Conservation (phyloP, 2,113 vertebrate species). For the Mola mola region DNA sequence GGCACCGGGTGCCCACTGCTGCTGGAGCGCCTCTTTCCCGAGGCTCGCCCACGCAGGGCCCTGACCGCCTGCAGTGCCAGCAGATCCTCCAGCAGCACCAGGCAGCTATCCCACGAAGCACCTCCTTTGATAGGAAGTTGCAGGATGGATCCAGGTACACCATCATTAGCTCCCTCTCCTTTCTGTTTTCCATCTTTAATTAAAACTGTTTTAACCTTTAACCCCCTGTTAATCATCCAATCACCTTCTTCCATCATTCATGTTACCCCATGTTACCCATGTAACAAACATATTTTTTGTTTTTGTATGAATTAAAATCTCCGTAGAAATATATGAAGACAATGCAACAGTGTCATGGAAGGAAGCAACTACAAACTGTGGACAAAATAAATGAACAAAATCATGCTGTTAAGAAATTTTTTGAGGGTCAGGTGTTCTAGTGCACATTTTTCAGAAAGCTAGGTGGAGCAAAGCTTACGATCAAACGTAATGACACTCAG, state of each 20-base stretch:
- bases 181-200: neutral
- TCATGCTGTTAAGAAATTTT: slow-evolving; percentile 5
- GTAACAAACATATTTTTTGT: too few relatives aligned
- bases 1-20: slow-evolving; percentile 92
- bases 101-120: slow-evolving; percentile 91
- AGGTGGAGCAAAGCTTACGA: slow-evolving; percentile 1
- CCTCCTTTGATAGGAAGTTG: slow-evolving; percentile 94
- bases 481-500: slow-evolving; percentile 34
- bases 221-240: too few relatives aligned
- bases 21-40: slow-evolving; percentile 86
- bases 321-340: too few relatives aligned
- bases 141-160: slow-evolving; percentile 91
- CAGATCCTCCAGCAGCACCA: slow-evolving; percentile 91
- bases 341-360: too few relatives aligned
- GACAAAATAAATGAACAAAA: slow-evolving; percentile 13
- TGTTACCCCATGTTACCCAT: too few relatives aligned
- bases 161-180: neutral
- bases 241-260: too few relatives aligned
- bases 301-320: too few relatives aligned
- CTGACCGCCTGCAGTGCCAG: slow-evolving; percentile 90
- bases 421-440: slow-evolving; percentile 5
- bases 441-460: slow-evolving; percentile 14
- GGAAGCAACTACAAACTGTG: neutral
- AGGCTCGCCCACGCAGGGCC: slow-evolving; percentile 90
- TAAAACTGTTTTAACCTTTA: too few relatives aligned